Conservation (phyloP, 2,888 invertebrate species). For the Sturmia bella region DNA sequence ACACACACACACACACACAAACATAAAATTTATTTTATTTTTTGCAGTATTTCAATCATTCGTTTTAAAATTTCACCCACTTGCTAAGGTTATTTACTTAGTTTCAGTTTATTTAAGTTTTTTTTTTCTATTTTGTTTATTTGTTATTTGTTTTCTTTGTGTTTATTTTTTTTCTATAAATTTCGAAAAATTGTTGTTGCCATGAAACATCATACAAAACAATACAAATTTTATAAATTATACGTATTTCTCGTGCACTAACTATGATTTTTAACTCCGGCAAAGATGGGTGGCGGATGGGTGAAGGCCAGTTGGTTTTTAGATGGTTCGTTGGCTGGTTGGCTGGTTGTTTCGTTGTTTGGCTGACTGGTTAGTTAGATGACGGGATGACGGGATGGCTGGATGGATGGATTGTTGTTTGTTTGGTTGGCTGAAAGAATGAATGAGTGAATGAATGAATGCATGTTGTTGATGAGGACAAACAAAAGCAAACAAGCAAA, state of each 20-base stretch:
- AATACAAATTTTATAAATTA: slow-evolving; percentile 66
- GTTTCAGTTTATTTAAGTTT: slow-evolving; percentile 33
- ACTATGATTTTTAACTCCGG: not conserved
- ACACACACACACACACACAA: too few relatives aligned
- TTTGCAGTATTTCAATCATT: slow-evolving; percentile 55
- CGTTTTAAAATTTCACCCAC: slow-evolving; percentile 63
- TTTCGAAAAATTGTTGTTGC: slow-evolving; percentile 56
- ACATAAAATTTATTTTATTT: too few relatives aligned
- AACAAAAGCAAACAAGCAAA: slow-evolving; percentile 67
- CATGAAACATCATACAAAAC: slow-evolving; percentile 65
- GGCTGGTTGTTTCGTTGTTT: not conserved
- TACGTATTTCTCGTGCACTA: slow-evolving; percentile 24
- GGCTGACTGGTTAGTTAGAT: not conserved
- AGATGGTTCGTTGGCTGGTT: slow-evolving; percentile 10
- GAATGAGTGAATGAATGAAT: slow-evolving; percentile 19
- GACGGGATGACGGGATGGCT: slow-evolving; percentile 12
- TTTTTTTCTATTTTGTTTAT: slow-evolving; percentile 54
- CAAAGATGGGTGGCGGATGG: not conserved
- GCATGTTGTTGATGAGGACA: slow-evolving; percentile 60
- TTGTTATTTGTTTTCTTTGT: slow-evolving; percentile 34
- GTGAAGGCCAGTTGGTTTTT: slow-evolving; percentile 22
- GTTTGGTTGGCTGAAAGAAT: slow-evolving; percentile 23
- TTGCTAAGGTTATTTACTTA: slow-evolving; percentile 65
- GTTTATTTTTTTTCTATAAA: slow-evolving; percentile 52
- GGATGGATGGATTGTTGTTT: slow-evolving; percentile 42